Percentiles rank a stretch among this genome's conserved stretches.
Evolutionary conservation across 2,888 invertebrate species (phyloP).

Genomic region (Ellobium chinense): DNA sequence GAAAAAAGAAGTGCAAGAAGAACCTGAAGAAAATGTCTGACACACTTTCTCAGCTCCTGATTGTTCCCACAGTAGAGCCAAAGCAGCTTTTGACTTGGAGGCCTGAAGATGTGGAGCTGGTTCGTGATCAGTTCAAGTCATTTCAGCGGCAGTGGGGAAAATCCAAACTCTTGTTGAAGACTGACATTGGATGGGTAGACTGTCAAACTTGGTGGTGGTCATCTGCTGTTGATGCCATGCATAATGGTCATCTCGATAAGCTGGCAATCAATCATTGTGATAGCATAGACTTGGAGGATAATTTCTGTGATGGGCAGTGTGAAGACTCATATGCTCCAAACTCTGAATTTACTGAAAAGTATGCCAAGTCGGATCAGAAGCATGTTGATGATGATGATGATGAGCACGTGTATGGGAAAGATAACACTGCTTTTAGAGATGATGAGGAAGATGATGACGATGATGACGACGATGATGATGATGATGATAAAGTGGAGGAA

Average conservation of each 20-base stretch:
- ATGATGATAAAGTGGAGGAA: neutral
- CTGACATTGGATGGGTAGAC: conserved; percentile 18
- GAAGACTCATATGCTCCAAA: neutral
- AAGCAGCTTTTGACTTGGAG: neutral
- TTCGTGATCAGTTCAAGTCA: conserved; percentile 3
- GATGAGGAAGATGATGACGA: neutral
- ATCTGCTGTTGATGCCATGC: neutral
- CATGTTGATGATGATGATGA: neutral
- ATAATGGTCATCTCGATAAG: neutral
- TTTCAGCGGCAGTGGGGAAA: conserved; percentile 14
- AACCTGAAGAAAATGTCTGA: conserved; percentile 14
- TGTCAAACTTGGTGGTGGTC: conserved; percentile 36
- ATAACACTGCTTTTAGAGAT: neutral
- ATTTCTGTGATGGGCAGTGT: neutral
- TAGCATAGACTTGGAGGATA: conserved; percentile 10
- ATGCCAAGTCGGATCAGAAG: neutral
- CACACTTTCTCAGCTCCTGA: conserved; percentile 27
- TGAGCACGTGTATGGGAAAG: neutral
- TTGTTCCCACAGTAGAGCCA: neutral
- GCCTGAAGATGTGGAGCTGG: neutral
- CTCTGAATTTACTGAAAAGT: neutral
- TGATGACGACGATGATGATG: neutral
- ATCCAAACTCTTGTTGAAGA: conserved; percentile 16
- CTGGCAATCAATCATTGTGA: conserved; percentile 22
- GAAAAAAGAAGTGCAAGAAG: conserved; percentile 17